A percentile compares a stretch with the other conserved stretches of the same genome.
Conservation (phyloP, 2,113 vertebrate genomes). For the Sclerurus mexicanus region DNA sequence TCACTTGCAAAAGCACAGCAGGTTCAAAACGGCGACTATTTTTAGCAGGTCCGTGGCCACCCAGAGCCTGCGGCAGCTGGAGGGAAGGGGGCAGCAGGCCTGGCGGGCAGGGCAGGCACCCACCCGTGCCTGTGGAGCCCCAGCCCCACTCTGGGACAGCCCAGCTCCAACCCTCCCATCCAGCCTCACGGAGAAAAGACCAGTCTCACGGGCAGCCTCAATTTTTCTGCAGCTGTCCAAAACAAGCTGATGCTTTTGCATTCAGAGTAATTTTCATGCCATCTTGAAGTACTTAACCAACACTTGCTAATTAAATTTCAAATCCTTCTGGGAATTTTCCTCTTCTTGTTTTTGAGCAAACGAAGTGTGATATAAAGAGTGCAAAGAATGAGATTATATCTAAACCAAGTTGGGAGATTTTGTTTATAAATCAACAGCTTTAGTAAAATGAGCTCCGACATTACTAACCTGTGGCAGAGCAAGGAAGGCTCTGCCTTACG, state of each 20-base stretch:
- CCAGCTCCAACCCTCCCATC: not conserved
- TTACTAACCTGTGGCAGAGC: not conserved
- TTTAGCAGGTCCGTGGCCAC: not conserved
- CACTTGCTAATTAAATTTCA: constrained; percentile 52
- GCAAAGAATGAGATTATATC: not conserved
- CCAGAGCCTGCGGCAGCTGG: not conserved
- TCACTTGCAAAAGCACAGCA: not conserved
- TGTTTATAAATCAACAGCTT: constrained; percentile 11
- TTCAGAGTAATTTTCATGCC: not conserved
- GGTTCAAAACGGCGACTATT: not conserved
- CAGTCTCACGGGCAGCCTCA: not conserved
- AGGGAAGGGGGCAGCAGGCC: not conserved
- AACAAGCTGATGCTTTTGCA: not conserved
- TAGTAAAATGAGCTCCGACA: not conserved
- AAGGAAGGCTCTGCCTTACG: not conserved
- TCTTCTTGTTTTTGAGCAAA: constrained; percentile 43
- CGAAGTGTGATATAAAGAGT: not conserved
- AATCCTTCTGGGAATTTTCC: constrained; percentile 41
- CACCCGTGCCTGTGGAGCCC: not conserved
- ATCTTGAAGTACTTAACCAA: constrained; percentile 51
- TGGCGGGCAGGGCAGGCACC: not conserved
- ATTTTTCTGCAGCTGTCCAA: not conserved
- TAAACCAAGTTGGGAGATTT: not conserved
- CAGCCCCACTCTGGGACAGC: not conserved
- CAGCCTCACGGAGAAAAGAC: not conserved